phyloP scores from a whole-genome alignment of 2,888 invertebrate genomes.

The Leptodirus hochenwartii region DNA sequence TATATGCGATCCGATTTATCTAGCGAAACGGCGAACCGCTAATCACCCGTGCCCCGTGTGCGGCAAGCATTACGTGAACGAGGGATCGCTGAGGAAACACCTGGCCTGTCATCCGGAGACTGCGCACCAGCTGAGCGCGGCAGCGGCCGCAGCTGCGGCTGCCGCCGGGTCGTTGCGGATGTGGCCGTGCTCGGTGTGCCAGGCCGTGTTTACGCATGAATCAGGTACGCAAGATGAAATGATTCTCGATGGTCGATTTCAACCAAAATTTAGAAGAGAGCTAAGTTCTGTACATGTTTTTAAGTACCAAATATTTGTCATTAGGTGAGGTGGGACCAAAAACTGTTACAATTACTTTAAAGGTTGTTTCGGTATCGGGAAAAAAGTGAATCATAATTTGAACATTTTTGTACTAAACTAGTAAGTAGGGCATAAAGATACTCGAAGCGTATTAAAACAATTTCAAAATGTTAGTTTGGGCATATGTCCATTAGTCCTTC shows the following conservation, averaged over 20 bases:
- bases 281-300: constrained; percentile 1
- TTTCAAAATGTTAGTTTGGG: too few relatives aligned
- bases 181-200: constrained; percentile 94
- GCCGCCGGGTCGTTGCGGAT: constrained; percentile 80
- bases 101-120: constrained; percentile 88
- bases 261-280: background rate
- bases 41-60: constrained; percentile 92
- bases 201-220: constrained; percentile 89
- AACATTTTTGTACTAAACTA: too few relatives aligned
- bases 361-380: too few relatives aligned
- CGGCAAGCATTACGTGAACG: constrained; percentile 90
- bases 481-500: too few relatives aligned
- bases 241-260: too few relatives aligned
- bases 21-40: constrained; percentile 85
- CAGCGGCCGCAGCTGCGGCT: too few relatives aligned
- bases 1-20: constrained; percentile 54
- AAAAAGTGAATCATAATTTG: too few relatives aligned
- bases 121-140: constrained; percentile 39
- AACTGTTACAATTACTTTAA: too few relatives aligned
- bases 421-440: too few relatives aligned
- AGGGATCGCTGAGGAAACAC: constrained; percentile 82
- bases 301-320: too few relatives aligned
- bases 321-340: too few relatives aligned
- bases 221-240: constrained; percentile 42
- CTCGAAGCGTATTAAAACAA: too few relatives aligned